phyloP scores from a whole-genome alignment of 1,140 invertebrate genomes.

The Drosophila saltans region DNA sequence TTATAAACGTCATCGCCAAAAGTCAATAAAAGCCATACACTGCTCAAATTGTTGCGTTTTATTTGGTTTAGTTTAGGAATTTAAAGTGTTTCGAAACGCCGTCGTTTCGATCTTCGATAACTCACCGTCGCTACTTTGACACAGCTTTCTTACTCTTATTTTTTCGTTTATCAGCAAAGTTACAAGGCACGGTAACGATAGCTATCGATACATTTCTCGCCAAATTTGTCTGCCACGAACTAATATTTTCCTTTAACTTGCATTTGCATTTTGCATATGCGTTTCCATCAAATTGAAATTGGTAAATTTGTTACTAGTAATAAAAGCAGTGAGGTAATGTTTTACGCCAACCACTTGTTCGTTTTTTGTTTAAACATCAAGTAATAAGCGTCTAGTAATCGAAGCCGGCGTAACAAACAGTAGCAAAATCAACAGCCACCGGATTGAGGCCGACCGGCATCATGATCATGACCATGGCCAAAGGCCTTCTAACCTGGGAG shows the following conservation, averaged over 20 bases:
- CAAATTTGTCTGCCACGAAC: slow-evolving; percentile 1
- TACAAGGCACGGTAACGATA: not conserved
- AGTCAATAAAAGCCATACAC: no score
- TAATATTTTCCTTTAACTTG: not conserved
- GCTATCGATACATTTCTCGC: not conserved
- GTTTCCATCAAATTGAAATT: not conserved
- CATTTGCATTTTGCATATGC: not conserved
- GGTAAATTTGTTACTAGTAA: not conserved
- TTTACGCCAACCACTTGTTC: not conserved
- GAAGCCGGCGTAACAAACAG: slow-evolving; percentile 8
- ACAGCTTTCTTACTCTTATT: not conserved
- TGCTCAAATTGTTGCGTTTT: no score
- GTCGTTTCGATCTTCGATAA: no score
- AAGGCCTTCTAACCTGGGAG: slow-evolving; percentile 84
- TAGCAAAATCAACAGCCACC: slow-evolving; percentile 30
- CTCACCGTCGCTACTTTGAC: no score
- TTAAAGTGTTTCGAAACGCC: no score
- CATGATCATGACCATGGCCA: slow-evolving; percentile 45
- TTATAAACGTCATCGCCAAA: no score
- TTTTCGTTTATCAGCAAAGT: not conserved
- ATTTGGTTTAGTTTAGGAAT: no score
- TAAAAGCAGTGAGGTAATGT: slow-evolving; percentile 1
- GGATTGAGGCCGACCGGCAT: slow-evolving; percentile 15
- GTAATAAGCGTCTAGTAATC: not conserved
- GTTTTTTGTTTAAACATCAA: not conserved